Evolutionary conservation across 2,797 vertebrate genomes (phyloP).

Genomic region (Eulemur mongoz): DNA sequence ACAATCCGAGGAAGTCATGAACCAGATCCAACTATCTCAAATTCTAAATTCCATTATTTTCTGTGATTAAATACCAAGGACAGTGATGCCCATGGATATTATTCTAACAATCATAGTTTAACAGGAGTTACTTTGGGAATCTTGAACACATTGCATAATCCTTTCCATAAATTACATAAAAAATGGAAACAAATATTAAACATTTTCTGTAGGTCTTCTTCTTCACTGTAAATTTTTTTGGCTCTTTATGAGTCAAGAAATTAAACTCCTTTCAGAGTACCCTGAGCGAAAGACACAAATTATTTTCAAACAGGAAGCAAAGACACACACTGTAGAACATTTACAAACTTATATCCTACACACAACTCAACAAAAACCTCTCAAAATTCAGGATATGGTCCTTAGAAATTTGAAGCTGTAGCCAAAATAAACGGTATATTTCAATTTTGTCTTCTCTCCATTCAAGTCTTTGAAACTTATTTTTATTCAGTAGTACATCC

Average conservation of each 20-base stretch:
- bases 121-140: neutral
- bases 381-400: neutral
- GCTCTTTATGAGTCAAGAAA: neutral
- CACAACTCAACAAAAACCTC: neutral
- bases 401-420: neutral
- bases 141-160: neutral
- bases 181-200: neutral
- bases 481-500: slow-evolving; percentile 46
- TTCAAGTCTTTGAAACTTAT: neutral
- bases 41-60: neutral
- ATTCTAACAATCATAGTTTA: neutral
- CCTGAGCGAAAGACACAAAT: neutral
- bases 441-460: neutral
- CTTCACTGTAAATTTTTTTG: neutral
- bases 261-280: neutral
- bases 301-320: neutral
- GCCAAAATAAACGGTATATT: neutral
- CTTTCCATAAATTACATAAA: neutral
- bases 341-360: neutral
- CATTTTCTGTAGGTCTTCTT: neutral
- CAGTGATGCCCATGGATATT: neutral
- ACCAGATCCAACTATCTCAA: neutral
- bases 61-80: neutral
- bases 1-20: neutral
- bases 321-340: slow-evolving; percentile 1